Evolutionary conservation across 1,140 invertebrate genomes (phyloP).

Genomic region (Steinernema feltiae): DNA sequence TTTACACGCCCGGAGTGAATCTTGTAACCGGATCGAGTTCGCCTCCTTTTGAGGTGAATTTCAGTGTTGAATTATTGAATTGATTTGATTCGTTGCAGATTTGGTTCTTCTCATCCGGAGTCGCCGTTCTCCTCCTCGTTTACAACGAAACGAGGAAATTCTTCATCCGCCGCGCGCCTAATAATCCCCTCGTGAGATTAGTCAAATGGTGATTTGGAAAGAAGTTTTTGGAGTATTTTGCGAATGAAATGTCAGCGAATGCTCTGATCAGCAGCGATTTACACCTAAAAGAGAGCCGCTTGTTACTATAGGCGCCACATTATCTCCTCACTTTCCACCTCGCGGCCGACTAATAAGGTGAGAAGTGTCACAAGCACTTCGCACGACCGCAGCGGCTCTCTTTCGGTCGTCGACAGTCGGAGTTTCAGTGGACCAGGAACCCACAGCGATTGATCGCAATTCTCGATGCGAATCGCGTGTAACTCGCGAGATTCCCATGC

Average conservation of each 20-base stretch:
- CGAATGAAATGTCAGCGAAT: too few relatives aligned
- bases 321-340: too few relatives aligned
- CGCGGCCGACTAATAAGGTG: too few relatives aligned
- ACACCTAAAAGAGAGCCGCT: too few relatives aligned
- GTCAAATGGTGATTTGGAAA: conserved; percentile 33
- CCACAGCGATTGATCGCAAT: too few relatives aligned
- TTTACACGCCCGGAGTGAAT: conserved; percentile 32
- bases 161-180: conserved; percentile 26
- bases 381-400: too few relatives aligned
- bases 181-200: conserved; percentile 27
- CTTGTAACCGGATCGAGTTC: conserved; percentile 23
- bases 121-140: conserved; percentile 28
- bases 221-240: neutral
- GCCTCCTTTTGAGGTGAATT: conserved; percentile 24
- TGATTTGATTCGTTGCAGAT: conserved; percentile 7
- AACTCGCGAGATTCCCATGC: neutral
- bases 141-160: conserved; percentile 37
- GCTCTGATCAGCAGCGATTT: too few relatives aligned
- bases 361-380: too few relatives aligned
- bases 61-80: neutral
- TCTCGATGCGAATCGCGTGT: too few relatives aligned
- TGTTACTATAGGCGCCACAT: too few relatives aligned
- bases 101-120: conserved; percentile 29
- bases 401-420: too few relatives aligned
- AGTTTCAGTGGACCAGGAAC: too few relatives aligned